phyloP scores from a whole-genome alignment of 2,888 invertebrate genomes.

The Drosophila acutilabella region DNA sequence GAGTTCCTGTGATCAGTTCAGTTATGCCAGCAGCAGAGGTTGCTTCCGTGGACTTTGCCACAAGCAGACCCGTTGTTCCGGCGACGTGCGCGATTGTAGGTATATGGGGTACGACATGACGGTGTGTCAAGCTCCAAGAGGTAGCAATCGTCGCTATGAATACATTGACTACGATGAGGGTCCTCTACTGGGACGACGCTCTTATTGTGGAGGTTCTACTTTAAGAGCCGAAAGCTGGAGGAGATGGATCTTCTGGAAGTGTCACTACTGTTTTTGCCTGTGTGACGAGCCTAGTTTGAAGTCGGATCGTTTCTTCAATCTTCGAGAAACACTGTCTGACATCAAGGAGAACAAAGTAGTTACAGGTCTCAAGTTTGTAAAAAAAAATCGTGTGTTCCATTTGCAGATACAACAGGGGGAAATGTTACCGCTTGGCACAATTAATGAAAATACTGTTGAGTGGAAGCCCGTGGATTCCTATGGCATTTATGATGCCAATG shows the following conservation, averaged over 20 bases:
- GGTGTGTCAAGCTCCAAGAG: conserved; percentile 89
- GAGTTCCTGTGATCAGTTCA: conserved; percentile 92
- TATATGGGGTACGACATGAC: conserved; percentile 95
- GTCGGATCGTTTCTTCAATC: conserved; percentile 93
- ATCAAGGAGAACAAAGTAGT: conserved; percentile 89
- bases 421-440: conserved; percentile 88
- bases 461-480: conserved; percentile 91
- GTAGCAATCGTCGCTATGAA: conserved; percentile 89
- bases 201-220: conserved; percentile 86
- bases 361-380: conserved; percentile 91
- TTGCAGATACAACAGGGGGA: conserved; percentile 93
- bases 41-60: conserved; percentile 90
- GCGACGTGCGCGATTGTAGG: conserved; percentile 90
- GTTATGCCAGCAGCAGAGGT: conserved; percentile 88
- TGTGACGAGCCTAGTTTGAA: conserved; percentile 91
- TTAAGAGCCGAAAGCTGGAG: conserved; percentile 93
- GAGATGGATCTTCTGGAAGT: conserved; percentile 95
- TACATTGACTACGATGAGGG: conserved; percentile 94
- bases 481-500: conserved; percentile 86
- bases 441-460: conserved; percentile 87
- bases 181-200: conserved; percentile 86
- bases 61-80: conserved; percentile 89
- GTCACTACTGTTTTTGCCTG: conserved; percentile 95
- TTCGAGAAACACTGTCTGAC: conserved; percentile 88
- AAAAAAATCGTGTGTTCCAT: conserved; percentile 91